phyloP scores from a whole-genome alignment of 2,797 vertebrate genomes.

The Potorous gilbertii region DNA sequence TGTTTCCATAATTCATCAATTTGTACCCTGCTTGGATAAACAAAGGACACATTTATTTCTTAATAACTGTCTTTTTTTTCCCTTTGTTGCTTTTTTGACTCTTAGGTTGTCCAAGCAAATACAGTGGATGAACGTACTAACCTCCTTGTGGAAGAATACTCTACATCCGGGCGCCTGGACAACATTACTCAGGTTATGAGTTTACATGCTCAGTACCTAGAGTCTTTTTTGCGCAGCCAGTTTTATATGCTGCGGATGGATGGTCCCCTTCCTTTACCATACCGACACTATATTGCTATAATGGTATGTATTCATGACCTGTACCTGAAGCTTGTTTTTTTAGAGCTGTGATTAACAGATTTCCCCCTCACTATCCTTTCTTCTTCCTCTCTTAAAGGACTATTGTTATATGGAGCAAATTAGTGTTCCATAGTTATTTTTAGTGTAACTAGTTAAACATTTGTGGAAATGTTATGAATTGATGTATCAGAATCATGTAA shows the following conservation, averaged over 20 bases:
- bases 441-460: neutral
- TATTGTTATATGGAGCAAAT: neutral
- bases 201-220: conserved; percentile 89
- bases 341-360: neutral
- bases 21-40: neutral
- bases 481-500: conserved; percentile 28
- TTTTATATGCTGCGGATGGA: conserved; percentile 92
- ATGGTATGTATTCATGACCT: conserved; percentile 82
- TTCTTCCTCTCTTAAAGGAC: neutral
- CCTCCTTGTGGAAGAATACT: conserved; percentile 89
- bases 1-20: conserved; percentile 22
- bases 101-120: conserved; percentile 87
- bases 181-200: conserved; percentile 91
- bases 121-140: conserved; percentile 87
- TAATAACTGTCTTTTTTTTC: conserved; percentile 38
- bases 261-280: conserved; percentile 88
- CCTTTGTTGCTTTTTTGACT: conserved; percentile 57
- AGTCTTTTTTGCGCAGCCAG: conserved; percentile 90
- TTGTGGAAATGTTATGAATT: neutral
- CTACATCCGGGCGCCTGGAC: conserved; percentile 88
- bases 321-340: neutral
- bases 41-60: conserved; percentile 21
- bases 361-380: neutral
- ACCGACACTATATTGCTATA: conserved; percentile 91
- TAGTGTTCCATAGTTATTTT: neutral